Base-by-base conservation (phyloP, 2,888 invertebrate species). In the Cetonia aurata region DNA sequence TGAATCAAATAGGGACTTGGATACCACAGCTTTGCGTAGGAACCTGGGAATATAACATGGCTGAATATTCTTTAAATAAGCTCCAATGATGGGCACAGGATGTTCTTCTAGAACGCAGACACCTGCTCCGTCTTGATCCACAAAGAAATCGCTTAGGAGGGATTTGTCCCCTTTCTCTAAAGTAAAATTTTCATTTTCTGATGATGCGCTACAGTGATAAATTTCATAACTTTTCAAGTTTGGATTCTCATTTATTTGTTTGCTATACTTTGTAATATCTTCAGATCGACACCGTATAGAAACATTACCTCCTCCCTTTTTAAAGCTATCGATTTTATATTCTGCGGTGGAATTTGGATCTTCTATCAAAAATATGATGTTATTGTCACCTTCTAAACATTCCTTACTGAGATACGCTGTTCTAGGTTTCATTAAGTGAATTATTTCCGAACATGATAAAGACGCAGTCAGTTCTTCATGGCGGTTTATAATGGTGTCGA, bases 341-440 rank as follows among this genome's bases (percentile, higher is more conserved):
- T 13, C 12, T 8, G n/a, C n/a, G 19, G 13, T 2, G 25, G 10
- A 25, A 3, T 12, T 46, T 12, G 25, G 25, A 12, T 60, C 44
- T 0, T 31, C 25, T 31, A 60, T 46, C 10, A 37, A 1, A 46
- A 60, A 60, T n/a, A 60, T n/a, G 19, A 46, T 60, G n/a, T 10
- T 25, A 6, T 44, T n/a, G 1, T 9, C 8, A 25, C 12, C 25
- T 0, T 60, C 31, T 13, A 60, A 25, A 25, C 44, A 46, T n/a
- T 46, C 46, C 25, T 46, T 19, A 12, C n/a, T 31, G 6, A 60
- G n/a, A 46, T 60, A 46, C 6, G 25, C 46, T 46, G 12, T 31
- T n/a, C 59, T 25, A 13, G 19, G 19, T 46, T 31, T 46, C 13
- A 60, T 46, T 25, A 60, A 48, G 9, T 46, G 42, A 8, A 60